A percentile compares a stretch with the other conserved stretches of the same genome.
Evolutionary conservation across 2,888 invertebrate genomes (phyloP).

Genomic region (Xiphydria camelus): DNA sequence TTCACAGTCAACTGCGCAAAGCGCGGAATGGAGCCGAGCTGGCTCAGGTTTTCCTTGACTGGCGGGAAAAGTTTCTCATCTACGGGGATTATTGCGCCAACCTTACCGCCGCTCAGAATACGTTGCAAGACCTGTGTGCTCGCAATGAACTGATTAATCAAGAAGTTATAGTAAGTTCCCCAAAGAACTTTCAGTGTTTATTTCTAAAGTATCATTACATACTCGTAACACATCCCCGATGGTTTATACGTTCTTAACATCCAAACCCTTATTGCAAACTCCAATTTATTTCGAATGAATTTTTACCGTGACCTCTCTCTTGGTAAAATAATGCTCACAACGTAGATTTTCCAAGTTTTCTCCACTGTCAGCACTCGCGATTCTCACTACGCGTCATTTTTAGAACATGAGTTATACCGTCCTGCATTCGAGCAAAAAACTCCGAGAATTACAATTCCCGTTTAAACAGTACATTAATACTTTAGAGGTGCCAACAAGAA

Average conservation of each 20-base stretch:
- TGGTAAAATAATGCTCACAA: no score
- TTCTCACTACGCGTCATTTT: no score
- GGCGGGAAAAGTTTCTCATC: constrained; percentile 86
- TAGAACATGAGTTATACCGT: not conserved
- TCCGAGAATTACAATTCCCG: not conserved
- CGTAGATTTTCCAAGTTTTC: no score
- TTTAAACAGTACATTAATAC: constrained; percentile 12
- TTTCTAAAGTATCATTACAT: no score
- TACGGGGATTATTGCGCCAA: constrained; percentile 97
- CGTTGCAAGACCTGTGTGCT: constrained; percentile 76
- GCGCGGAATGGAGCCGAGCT: constrained; percentile 66
- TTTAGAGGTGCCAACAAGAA: constrained; percentile 86
- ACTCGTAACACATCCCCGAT: no score
- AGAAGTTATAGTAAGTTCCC: constrained; percentile 67
- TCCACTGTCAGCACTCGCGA: no score
- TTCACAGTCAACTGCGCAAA: constrained; percentile 78
- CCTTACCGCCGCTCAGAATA: constrained; percentile 84
- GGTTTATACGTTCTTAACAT: no score
- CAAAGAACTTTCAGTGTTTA: no score
- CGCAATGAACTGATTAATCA: constrained; percentile 69
- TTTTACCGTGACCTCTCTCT: no score
- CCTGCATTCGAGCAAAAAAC: not conserved
- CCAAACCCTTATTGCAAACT: no score
- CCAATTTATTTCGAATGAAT: no score
- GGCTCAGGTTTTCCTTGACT: constrained; percentile 82